phyloP scores from a whole-genome alignment of 2,113 vertebrate species.

The Naja naja region DNA sequence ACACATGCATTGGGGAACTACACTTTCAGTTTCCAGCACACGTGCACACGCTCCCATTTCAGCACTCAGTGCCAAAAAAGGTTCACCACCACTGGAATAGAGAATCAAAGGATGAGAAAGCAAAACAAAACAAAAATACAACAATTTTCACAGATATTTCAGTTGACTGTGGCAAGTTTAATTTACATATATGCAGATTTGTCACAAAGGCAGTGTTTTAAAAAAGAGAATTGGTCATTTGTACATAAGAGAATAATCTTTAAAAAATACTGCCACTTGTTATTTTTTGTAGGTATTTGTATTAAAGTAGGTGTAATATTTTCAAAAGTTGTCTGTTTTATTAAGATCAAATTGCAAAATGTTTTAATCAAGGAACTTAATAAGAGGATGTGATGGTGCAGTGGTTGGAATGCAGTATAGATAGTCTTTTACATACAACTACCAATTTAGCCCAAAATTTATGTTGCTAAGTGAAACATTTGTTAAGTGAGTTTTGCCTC shows the following conservation, averaged over 20 bases:
- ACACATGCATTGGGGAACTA: too few species aligned
- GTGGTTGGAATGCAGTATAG: too few species aligned
- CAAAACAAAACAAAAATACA: not conserved
- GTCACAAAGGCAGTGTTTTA: not conserved
- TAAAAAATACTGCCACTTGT: not conserved
- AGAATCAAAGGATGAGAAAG: not conserved
- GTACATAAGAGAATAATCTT: not conserved
- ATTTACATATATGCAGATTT: not conserved
- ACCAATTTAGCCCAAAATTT: too few species aligned
- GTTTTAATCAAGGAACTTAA: not conserved
- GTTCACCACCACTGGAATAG: too few species aligned
- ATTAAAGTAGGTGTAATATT: not conserved
- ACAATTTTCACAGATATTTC: not conserved
- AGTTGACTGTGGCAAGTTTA: not conserved
- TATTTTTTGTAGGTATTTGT: not conserved
- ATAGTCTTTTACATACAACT: too few species aligned
- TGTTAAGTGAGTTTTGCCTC: too few species aligned
- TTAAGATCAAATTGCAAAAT: not conserved
- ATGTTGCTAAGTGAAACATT: too few species aligned
- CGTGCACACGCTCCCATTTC: too few species aligned
- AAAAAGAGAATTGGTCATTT: not conserved
- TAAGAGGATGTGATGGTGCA: not conserved
- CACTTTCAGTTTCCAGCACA: too few species aligned
- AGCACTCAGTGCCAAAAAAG: too few species aligned
- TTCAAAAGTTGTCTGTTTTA: not conserved